These are phyloP conservation scores for Eclectus roratus DNA, from an alignment of 2,113 vertebrate species.

Conservation along the genomic window DNA sequence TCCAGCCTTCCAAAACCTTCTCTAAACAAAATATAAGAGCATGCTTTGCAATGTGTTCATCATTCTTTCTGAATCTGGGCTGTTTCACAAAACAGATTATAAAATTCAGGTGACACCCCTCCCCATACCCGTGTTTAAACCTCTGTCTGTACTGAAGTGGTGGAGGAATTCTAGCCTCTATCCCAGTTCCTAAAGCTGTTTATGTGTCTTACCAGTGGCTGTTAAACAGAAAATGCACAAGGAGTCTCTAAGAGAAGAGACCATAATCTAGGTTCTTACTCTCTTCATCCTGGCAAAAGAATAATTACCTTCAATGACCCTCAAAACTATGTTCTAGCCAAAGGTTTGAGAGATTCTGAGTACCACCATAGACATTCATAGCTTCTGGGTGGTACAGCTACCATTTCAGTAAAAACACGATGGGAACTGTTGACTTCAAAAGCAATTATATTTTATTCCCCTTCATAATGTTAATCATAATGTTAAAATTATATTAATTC, in stretches of 20 bases:
- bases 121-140: fast-evolving
- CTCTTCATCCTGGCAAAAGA: not conserved
- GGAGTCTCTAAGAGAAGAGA: not conserved
- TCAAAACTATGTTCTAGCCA: not conserved
- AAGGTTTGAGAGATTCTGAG: not conserved
- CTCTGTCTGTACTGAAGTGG: not conserved
- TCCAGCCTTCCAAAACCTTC: not conserved
- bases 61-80: not conserved
- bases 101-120: not conserved
- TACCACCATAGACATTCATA: not conserved
- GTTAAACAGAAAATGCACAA: not conserved
- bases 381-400: not conserved
- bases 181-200: not conserved
- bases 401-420: not conserved
- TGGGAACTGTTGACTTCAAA: not conserved
- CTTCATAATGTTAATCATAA: not conserved
- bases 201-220: not conserved
- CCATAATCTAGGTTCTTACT: not conserved
- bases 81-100: not conserved
- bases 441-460: not conserved
- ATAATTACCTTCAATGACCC: not conserved
- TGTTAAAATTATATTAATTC: not conserved
- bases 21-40: not conserved
- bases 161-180: not conserved
- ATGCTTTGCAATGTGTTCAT: not conserved